Conservation (phyloP, 2,113 vertebrate genomes). For the Callocephalon fimbriatum region DNA sequence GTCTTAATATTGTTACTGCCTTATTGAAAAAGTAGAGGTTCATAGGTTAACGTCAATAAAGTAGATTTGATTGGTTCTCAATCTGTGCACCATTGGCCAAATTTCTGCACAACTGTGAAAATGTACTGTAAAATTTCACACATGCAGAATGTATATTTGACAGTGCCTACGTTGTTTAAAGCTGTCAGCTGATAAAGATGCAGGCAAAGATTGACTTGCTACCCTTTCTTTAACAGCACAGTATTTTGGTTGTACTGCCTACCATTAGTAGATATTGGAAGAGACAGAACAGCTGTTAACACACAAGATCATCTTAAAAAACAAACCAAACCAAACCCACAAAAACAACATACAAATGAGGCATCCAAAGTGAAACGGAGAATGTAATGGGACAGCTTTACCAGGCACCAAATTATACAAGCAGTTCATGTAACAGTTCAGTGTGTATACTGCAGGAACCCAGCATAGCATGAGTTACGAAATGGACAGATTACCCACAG, state of each 20-base stretch:
- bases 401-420: neutral
- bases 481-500: neutral
- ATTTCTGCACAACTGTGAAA: neutral
- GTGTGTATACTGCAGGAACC: neutral
- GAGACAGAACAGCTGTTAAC: neutral
- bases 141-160: neutral
- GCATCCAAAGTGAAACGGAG: neutral
- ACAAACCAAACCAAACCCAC: neutral
- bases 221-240: neutral
- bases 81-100: neutral
- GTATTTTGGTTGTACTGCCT: neutral
- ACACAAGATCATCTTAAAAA: neutral
- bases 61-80: neutral
- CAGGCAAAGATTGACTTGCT: neutral
- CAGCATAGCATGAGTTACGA: neutral
- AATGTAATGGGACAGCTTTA: neutral
- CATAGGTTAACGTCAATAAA: neutral
- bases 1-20: neutral
- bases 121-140: neutral
- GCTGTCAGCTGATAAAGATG: neutral
- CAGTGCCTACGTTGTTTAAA: neutral
- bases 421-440: neutral
- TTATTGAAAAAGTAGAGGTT: neutral
- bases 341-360: neutral
- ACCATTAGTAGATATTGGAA: neutral